A percentile compares a stretch with the other conserved stretches of the same genome.
phyloP scores from a whole-genome alignment of 1,140 invertebrate genomes.

The Lasioglossum baleicum region DNA sequence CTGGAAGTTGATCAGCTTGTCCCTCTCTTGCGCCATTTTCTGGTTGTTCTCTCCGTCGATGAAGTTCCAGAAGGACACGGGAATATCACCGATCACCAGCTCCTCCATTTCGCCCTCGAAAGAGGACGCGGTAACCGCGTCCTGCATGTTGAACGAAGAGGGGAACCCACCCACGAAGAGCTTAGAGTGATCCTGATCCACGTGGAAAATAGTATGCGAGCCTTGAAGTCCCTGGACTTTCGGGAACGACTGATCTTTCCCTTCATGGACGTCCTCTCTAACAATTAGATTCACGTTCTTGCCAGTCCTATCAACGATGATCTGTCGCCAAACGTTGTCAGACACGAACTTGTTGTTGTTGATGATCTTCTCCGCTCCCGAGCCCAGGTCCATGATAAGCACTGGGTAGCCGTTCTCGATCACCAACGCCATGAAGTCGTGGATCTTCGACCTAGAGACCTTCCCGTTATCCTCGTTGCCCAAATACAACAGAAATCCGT shows the following conservation, averaged over 20 bases:
- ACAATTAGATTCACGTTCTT: constrained; percentile 90
- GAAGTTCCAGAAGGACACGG: constrained; percentile 97
- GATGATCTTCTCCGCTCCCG: constrained; percentile 88
- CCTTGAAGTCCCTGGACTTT: constrained; percentile 85
- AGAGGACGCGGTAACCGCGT: constrained; percentile 84
- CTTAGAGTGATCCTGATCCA: constrained; percentile 91
- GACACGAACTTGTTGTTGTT: constrained; percentile 88
- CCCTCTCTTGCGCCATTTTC: constrained; percentile 86
- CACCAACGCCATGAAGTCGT: constrained; percentile 96
- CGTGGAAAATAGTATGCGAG: constrained; percentile 89
- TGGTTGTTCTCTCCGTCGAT: constrained; percentile 88
- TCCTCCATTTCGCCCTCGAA: constrained; percentile 96
- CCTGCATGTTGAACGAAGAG: constrained; percentile 84
- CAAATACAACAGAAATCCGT: constrained; percentile 93
- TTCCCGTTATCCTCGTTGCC: constrained; percentile 90
- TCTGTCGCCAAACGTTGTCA: constrained; percentile 95
- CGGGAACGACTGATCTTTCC: constrained; percentile 80
- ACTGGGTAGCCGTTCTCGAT: constrained; percentile 93
- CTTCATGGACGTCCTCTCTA: constrained; percentile 86
- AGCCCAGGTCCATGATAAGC: constrained; percentile 93
- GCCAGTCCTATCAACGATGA: constrained; percentile 92
- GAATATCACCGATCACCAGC: constrained; percentile 91
- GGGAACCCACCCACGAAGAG: constrained; percentile 95
- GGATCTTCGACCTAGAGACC: constrained; percentile 78
- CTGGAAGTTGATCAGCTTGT: constrained; percentile 83